Percentiles rank a stretch among this genome's conserved stretches.
These are phyloP conservation scores for Glyptemys insculpta DNA, from an alignment of 2,797 vertebrate species.

Conservation along the genomic window DNA sequence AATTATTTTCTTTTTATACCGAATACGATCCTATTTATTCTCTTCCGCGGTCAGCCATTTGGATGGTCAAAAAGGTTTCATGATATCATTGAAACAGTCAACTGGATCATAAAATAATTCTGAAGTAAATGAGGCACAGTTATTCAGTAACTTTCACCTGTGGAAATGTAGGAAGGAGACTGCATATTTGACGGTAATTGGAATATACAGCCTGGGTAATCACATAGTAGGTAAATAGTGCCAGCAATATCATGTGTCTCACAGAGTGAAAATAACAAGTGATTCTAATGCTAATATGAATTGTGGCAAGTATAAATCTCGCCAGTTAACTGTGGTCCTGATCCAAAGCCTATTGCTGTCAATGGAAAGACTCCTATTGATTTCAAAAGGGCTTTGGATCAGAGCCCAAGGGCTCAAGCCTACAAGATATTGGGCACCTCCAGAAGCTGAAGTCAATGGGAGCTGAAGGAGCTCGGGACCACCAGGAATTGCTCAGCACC, in stretches of 20 bases:
- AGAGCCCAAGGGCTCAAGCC: neutral
- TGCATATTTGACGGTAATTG: slow-evolving; percentile 52
- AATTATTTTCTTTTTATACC: slow-evolving; percentile 52
- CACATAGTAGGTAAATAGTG: neutral
- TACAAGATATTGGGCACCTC: neutral
- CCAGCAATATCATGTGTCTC: neutral
- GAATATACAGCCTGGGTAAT: slow-evolving; percentile 33
- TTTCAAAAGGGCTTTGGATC: neutral
- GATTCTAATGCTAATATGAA: neutral
- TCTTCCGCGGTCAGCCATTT: slow-evolving; percentile 39
- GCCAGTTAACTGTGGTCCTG: neutral
- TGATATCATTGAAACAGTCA: slow-evolving; percentile 71
- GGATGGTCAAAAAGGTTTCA: slow-evolving; percentile 57
- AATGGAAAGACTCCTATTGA: neutral
- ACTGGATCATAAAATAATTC: slow-evolving; percentile 73
- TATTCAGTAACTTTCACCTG: slow-evolving; percentile 59
- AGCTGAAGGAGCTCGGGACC: neutral
- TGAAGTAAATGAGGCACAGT: slow-evolving; percentile 70
- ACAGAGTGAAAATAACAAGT: neutral
- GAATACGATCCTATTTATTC: slow-evolving; percentile 43
- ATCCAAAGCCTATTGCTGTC: neutral
- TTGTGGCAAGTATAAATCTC: neutral
- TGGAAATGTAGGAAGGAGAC: slow-evolving; percentile 31
- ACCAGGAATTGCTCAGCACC: neutral
- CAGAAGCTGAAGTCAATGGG: neutral